Evolutionary conservation across 2,113 vertebrate species (phyloP), one percentile per base, ranked within the genome.

Genomic region (Thunnus thynnus): DNA sequence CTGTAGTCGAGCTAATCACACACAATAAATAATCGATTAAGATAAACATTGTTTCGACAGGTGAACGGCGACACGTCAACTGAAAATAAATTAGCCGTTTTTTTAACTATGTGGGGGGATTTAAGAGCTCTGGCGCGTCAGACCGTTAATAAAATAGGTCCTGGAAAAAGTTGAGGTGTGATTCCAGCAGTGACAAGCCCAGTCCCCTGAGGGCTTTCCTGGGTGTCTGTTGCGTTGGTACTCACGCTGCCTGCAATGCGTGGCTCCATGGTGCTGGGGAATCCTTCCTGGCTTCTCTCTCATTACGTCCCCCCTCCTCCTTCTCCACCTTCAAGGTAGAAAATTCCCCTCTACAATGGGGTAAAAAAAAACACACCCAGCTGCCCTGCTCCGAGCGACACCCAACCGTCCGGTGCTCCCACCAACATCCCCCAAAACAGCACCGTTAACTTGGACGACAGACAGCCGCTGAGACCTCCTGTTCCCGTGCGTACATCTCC

Each of bases 201-300:
- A 64, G 65, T 86, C 86, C 83, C 89, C 54, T 2, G 80, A 12
- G 86, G 68, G 56, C 63, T 76, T 74, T 44, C 47, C 70, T 7
- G 72, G 76, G 47, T 80, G 82, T 90, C 78, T 89, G 82, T 79
- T 85, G 73, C 84, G 61, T 86, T 80, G 3, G 67, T 88, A 93
- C 93, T 94, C 93, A 93, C 92, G 78, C 80, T 85, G 92, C 68
- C 92, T 93, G 93, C 92, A 92, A 13, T 92, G 92, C 91, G 86
- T 78, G 92, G 88, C 87, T 94, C 92, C 92, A 89, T 86, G 14
- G 77, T 80, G 90, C 84, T 65, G 90, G 91, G 89, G 90, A 88
- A 88, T 91, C 90, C 86, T 87, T 13, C 66, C 18, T 66, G 81
- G 85, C 36, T 77, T 36, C 72, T 62, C 64, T 80, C 83, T 84